phyloP scores from a whole-genome alignment of 2,113 vertebrate genomes.

The Nestor notabilis region DNA sequence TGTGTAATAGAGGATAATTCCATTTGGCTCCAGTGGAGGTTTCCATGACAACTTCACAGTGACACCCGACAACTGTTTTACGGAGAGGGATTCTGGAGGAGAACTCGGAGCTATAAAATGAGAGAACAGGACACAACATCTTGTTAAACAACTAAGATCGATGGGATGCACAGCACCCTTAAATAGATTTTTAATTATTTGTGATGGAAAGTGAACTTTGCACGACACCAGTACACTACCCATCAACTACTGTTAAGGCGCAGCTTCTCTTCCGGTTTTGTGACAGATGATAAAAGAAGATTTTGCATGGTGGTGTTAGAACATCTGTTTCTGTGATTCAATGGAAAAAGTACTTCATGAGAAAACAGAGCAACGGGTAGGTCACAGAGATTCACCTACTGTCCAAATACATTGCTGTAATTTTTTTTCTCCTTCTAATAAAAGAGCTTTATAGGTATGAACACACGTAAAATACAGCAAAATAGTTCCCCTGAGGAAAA shows the following conservation, averaged over 20 bases:
- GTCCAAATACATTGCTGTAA: slow-evolving; percentile 37
- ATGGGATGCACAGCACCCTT: background rate
- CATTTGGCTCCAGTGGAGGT: slow-evolving; percentile 89
- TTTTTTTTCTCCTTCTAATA: slow-evolving; percentile 31
- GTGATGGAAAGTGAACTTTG: slow-evolving; percentile 37
- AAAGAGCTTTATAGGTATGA: slow-evolving; percentile 63
- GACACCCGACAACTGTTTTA: slow-evolving; percentile 90
- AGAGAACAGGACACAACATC: slow-evolving; percentile 13
- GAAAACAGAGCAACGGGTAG: slow-evolving; percentile 69
- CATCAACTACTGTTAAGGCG: background rate
- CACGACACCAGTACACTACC: background rate
- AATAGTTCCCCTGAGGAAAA: slow-evolving; percentile 19
- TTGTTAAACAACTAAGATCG: slow-evolving; percentile 44
- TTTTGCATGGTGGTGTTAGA: slow-evolving; percentile 78
- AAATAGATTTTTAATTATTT: slow-evolving; percentile 16
- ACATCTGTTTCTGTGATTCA: slow-evolving; percentile 85
- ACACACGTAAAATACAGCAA: slow-evolving; percentile 42
- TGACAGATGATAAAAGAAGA: slow-evolving; percentile 74
- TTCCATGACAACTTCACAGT: slow-evolving; percentile 92
- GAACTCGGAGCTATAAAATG: slow-evolving; percentile 88
- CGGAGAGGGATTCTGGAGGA: slow-evolving; percentile 84
- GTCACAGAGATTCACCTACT: slow-evolving; percentile 73
- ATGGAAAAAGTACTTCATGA: slow-evolving; percentile 80
- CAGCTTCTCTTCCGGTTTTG: slow-evolving; percentile 68
- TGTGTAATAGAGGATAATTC: slow-evolving; percentile 92